These are phyloP conservation scores for Eufriesea mexicana DNA, from an alignment of 1,140 invertebrate species.

Conservation along the genomic window DNA sequence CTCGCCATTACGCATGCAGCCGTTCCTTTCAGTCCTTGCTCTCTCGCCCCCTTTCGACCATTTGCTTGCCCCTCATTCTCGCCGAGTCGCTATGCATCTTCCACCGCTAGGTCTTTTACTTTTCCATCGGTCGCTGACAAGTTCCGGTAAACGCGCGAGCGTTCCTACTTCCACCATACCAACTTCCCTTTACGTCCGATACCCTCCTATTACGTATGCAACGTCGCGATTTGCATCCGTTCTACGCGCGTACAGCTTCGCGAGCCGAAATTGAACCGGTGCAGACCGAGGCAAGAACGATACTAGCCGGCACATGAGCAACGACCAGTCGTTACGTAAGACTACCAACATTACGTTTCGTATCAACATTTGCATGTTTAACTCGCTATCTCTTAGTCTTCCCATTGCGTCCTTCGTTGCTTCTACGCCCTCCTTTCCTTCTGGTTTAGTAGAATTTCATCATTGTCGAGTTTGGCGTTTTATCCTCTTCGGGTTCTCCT, in stretches of 20 bases:
- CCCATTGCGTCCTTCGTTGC: background rate
- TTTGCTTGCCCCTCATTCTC: background rate
- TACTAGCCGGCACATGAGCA: slow-evolving; percentile 2
- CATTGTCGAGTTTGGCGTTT: background rate
- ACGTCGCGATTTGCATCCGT: slow-evolving; percentile 62
- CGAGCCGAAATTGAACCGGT: background rate
- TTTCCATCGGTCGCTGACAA: background rate
- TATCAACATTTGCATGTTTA: slow-evolving; percentile 66
- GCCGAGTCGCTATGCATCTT: background rate
- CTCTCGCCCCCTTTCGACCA: background rate
- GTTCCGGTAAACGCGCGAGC: background rate
- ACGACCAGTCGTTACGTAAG: slow-evolving; percentile 44
- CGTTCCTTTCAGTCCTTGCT: slow-evolving; percentile 17
- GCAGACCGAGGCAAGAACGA: too few relatives aligned
- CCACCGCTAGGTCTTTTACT: background rate
- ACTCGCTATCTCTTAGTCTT: slow-evolving; percentile 39
- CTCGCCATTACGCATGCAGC: slow-evolving; percentile 36
- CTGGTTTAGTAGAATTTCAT: background rate
- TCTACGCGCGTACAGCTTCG: background rate
- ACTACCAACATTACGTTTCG: slow-evolving; percentile 40
- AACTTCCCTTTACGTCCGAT: background rate
- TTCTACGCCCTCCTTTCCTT: background rate
- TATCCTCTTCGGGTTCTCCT: too few relatives aligned
- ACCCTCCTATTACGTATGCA: slow-evolving; percentile 62
- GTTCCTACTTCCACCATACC: background rate